Base-by-base conservation (phyloP, 1,140 invertebrate genomes). In the Euwallacea similis region DNA sequence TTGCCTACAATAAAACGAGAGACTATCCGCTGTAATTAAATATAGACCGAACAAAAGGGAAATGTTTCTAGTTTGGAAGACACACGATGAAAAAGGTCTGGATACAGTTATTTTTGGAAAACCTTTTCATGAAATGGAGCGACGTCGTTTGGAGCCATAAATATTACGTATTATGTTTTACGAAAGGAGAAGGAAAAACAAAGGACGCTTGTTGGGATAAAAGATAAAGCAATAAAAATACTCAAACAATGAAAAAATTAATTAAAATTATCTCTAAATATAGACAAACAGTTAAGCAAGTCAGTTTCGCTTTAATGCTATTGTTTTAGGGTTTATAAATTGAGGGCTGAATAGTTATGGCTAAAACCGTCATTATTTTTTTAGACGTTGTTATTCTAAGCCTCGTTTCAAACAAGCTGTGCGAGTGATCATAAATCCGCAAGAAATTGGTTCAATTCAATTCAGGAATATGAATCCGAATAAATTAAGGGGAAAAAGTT, bases 11-110 rank as follows among this genome's bases (percentile, higher is more conserved):
- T 33, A 33, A 33, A 33, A 56, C 54, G 33, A 16, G 13, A 4
- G 54, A 10, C 54, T 13, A 15, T 56, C 21, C 58, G 2, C 7
- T 7, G 21, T 60, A 60, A 60, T 60, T 60, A 60, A 42, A 60
- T 60, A 60, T 9, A 60, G 58, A 60, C 21, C 41, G 9, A 60
- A 60, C 33, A 42, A 60, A 60, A 42, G 42, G 58, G 42, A 60
- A 60, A 41, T 60, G 21, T 41, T 42, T 42, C 13, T n/a, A 7
- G n/a, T 42, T 60, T 42, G 58, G 58, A 42, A 60, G 41, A 56
- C 15, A 56, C 16, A 56, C 54, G 15, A 11, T n/a, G 11, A 56
- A 60, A 42, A 60, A 50, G 13, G 42, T 42, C 11, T 9, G 7
- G 42, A 9, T 11, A 11, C 7, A 42, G 58, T 60, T 60, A 42